Evolutionary conservation across 30 jellyfish, hydroid and myxozoan species (phyloP).

Genomic region (Turritopsis rubra): DNA sequence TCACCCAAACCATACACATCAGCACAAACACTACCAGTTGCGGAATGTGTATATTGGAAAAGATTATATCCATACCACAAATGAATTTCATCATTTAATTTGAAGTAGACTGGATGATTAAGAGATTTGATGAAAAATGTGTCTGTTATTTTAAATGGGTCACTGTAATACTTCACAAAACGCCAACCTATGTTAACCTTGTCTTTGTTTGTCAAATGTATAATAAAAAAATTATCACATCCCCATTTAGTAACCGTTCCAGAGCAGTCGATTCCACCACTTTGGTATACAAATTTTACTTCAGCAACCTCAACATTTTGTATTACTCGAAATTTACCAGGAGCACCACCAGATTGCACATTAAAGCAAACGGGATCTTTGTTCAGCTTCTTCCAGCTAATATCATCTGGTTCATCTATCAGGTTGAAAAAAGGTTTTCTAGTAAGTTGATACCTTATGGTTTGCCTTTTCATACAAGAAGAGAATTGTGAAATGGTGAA

Average conservation of each 20-base stretch:
- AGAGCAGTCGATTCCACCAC: neutral
- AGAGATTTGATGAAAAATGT: neutral
- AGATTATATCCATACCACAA: neutral
- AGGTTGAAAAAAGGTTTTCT: neutral
- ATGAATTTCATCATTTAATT: neutral
- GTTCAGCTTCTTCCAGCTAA: neutral
- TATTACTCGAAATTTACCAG: neutral
- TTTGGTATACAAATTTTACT: neutral
- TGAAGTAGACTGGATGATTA: neutral
- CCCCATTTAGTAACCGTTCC: neutral
- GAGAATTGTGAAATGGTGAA: too few species aligned
- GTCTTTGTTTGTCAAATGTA: neutral
- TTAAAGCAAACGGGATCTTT: neutral
- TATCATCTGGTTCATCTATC: neutral
- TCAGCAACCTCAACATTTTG: neutral
- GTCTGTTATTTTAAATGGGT: neutral
- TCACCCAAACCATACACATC: neutral
- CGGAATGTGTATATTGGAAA: neutral
- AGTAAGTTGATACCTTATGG: too few species aligned
- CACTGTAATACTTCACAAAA: neutral
- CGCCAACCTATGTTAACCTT: neutral
- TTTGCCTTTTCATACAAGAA: too few species aligned
- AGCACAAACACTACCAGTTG: neutral
- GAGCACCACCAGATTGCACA: neutral
- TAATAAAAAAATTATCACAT: neutral